Conservation (phyloP, 1,140 invertebrate genomes). For the Kradibia gibbosae region DNA sequence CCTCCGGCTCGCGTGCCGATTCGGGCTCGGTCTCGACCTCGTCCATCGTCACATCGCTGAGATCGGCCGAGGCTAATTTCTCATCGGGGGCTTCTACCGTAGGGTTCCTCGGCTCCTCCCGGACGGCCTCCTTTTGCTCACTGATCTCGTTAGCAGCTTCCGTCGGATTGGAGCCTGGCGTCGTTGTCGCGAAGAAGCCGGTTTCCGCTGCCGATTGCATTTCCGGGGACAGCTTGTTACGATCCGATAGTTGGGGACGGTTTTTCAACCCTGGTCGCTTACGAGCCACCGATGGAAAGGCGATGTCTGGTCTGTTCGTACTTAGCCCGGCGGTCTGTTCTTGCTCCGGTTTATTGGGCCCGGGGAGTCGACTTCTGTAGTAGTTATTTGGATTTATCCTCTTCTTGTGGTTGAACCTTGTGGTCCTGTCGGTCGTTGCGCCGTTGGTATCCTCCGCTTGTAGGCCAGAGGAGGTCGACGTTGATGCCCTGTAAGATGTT, state of each 20-base stretch:
- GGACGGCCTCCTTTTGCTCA: background rate
- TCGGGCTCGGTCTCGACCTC: background rate
- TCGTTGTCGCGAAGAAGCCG: constrained; percentile 42
- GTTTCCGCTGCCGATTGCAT: constrained; percentile 54
- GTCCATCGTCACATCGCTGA: too few species aligned
- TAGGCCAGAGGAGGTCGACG: constrained; percentile 50
- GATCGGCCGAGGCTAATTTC: constrained; percentile 33
- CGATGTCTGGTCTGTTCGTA: constrained; percentile 57
- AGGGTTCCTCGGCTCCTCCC: background rate
- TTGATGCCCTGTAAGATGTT: constrained; percentile 59
- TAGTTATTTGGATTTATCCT: constrained; percentile 60
- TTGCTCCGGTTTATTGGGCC: constrained; percentile 19
- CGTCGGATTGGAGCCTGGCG: constrained; percentile 19
- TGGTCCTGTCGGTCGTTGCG: background rate
- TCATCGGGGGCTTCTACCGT: background rate
- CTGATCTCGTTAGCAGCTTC: constrained; percentile 40
- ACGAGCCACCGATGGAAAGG: constrained; percentile 60
- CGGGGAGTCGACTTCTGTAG: constrained; percentile 59
- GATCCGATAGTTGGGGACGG: background rate
- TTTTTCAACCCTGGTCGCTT: constrained; percentile 58
- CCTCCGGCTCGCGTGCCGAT: background rate
- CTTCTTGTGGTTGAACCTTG: constrained; percentile 64
- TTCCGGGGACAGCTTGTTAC: constrained; percentile 48
- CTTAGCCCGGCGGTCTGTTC: constrained; percentile 40
- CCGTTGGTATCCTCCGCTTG: constrained; percentile 9